Base-by-base conservation (phyloP, 2,888 invertebrate species). In the Oegoconia quadripuncta region DNA sequence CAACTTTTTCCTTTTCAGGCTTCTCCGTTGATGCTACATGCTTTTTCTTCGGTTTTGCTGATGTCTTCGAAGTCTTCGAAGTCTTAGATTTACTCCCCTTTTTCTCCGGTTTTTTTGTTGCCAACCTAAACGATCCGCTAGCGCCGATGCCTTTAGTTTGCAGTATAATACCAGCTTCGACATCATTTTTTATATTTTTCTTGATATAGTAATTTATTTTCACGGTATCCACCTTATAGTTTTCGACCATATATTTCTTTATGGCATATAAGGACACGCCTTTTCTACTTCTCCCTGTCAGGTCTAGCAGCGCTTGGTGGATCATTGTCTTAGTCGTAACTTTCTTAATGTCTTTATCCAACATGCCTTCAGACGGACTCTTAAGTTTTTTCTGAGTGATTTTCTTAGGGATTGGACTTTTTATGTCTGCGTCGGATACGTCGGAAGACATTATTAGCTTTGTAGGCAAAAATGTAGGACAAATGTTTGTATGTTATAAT, bases 181-280 rank as follows among this genome's bases (percentile, higher is more conserved):
- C 67, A 0, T 74, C 72, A 0, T 44, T 48, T 48, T 78, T 84
- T 0, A 86, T 52, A 0, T 57, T 48, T 42, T 76, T 83, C 37
- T 83, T 86, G 2, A 86, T 78, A 0, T 72, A 39, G 40, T 68
- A 65, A 5, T 72, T 76, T 0, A 67, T 47, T 56, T 72, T 82
- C 0, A 72, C 69, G 0, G 64, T 63, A 26, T 86, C 65, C 0
- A 77, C 69, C 1, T 61, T 44, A 38, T 67, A 74, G 37, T 66
- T 78, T 12, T 68, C 74, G 1, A 61, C 56, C 3, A 86, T 54
- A 18, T 68, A 72, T 23, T 82, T 84, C 44, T 84, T 86, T 1
- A 86, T 76, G 0, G 86, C 86, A 25, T 81, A 60, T 0, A 82
- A 26, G 0, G 86, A 86, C 0, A 74, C 73, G 0, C 86, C 86